Base-by-base conservation (phyloP, 2,888 invertebrate genomes). In the Cheilosia grossa region DNA sequence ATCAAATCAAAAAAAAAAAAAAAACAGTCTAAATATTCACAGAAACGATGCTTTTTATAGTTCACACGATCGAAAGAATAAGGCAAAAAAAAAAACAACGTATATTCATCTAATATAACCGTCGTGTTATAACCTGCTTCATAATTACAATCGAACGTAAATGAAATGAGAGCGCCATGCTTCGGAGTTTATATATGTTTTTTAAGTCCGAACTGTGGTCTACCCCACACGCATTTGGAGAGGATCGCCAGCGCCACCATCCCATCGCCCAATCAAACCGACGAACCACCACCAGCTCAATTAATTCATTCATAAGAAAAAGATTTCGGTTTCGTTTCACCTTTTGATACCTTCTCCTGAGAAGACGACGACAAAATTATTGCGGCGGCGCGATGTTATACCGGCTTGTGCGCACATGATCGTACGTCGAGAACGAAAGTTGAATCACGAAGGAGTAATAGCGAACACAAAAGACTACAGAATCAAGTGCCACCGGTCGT, bases 111-210 rank as follows among this genome's bases (percentile, higher is more conserved):
- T 15, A 51, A 85, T 19, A 61, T 63, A 79, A 78, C 40, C 37
- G 49, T 56, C 53, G 21, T 69, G 13, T 79, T 64, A 63, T 78
- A 73, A 86, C 73, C 77, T 82, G 86, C 77, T 86, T 86, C 80
- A 86, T 78, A 82, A 77, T 82, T 82, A 78, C 69, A 66, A 73
- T 70, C 78, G 73, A 82, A 73, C 58, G 69, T 86, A 82, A 86
- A 86, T 86, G 86, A 86, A 86, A 59, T 49, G 82, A 86, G 77
- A 85, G 49, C 81, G 63, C 75, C 75, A 85, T 81, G 85, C 81
- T 81, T 67, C 63, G 75, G 47, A 81, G 59, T 49, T 85, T 85
- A 81, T 85, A 85, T 85, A 85, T 81, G 81, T 44, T 72, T 80
- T 75, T 59, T 75, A 72, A 77, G 47, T 66, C 27, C 61, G n/a